Conservation (phyloP, 2,888 invertebrate genomes). For the Zelleria hepariella region DNA sequence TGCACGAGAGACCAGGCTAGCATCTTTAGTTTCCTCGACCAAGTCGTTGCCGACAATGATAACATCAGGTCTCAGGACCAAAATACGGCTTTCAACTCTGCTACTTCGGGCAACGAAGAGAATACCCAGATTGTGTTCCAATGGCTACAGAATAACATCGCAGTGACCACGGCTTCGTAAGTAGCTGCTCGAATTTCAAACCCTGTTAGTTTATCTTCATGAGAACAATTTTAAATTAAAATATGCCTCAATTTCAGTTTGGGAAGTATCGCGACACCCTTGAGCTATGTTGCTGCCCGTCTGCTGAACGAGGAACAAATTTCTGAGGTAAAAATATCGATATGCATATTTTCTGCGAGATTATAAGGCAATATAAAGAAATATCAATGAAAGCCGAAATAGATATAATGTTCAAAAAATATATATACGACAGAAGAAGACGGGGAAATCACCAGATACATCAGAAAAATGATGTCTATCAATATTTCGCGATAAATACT, state of each 20-base stretch:
- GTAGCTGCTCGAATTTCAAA: conserved; percentile 16
- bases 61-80: conserved; percentile 56
- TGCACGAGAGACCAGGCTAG: conserved; percentile 71
- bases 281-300: conserved; percentile 40
- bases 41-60: conserved; percentile 30
- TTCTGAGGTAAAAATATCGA: conserved; percentile 26
- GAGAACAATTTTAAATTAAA: neutral
- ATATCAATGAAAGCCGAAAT: no score
- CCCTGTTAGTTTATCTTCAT: neutral
- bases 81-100: conserved; percentile 49
- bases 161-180: conserved; percentile 26
- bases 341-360: no score
- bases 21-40: conserved; percentile 33
- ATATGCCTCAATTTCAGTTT: conserved; percentile 29
- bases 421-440: no score
- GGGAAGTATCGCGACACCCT: conserved; percentile 32
- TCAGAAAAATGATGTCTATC: no score
- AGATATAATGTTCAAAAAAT: no score
- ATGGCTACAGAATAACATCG: conserved; percentile 54
- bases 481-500: no score
- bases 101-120: conserved; percentile 65
- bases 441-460: no score
- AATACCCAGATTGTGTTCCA: conserved; percentile 70
- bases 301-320: conserved; percentile 44
- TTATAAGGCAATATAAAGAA: no score